Conservation (phyloP, 2,113 vertebrate genomes). For the Forbesichthys papilliferus region DNA sequence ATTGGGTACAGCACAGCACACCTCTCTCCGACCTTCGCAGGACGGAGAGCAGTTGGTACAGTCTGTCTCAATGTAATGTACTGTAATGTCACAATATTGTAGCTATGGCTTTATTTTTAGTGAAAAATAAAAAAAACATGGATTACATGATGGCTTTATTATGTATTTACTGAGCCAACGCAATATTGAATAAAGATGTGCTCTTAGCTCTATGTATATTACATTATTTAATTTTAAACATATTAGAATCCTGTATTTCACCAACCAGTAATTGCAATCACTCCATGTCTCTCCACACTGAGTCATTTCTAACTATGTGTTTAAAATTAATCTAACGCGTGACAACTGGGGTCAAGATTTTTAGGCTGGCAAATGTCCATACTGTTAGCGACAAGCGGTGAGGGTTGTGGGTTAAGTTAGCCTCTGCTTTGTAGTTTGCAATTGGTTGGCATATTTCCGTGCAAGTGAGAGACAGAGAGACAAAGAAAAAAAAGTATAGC, state of each 20-base stretch:
- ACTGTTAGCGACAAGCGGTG: conserved; percentile 53
- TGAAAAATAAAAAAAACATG: background rate
- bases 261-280: conserved; percentile 48
- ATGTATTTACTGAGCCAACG: conserved; percentile 7
- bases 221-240: conserved; percentile 40
- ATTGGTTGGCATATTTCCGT: conserved; percentile 11
- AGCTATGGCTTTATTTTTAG: background rate
- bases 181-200: conserved; percentile 12
- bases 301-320: conserved; percentile 43
- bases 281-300: conserved; percentile 16
- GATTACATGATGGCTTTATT: conserved; percentile 11
- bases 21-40: background rate
- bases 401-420: conserved; percentile 35
- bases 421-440: conserved; percentile 29
- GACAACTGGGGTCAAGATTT: conserved; percentile 54
- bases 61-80: too few relatives aligned
- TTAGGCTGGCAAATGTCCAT: conserved; percentile 38
- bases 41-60: background rate
- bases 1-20: background rate
- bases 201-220: background rate
- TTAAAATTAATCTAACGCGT: conserved; percentile 30
- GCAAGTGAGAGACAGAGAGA: background rate
- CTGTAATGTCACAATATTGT: background rate
- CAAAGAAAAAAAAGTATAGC: background rate
- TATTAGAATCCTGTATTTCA: conserved; percentile 50